Base-by-base conservation (phyloP, 1,140 invertebrate genomes). In the Galleria mellonella region DNA sequence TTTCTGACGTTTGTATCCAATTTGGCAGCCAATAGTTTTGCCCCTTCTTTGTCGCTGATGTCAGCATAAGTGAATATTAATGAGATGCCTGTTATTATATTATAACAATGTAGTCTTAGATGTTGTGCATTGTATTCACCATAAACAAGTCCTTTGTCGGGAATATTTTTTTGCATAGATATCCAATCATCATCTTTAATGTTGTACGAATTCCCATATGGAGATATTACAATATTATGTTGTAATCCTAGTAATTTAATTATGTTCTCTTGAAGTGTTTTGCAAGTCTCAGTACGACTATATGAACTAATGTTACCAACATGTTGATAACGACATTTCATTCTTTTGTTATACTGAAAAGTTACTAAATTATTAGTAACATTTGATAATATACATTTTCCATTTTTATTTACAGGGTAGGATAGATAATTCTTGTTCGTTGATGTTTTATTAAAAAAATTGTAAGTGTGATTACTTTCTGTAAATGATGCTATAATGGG, bases 301-400 rank as follows among this genome's bases (percentile, higher is more conserved):
- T 51, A 43, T n/a, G 41, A 15, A 4, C 40, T 29, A 13, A 47
- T 47, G 10, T 33, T 40, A 29, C 51, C 32, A 29, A 37, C 23
- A 12, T 73, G 51, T 30, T 38, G 17, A 32, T 62, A 55, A 38
- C 67, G 43, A 38, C 81, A 84, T 40, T 74, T 77, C 0, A 47
- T 54, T 51, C 68, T 68, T 42, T 64, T 71, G 38, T 77, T 84
- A 4, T 47, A 10, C 12, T 74, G 69, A 61, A 84, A 84, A n/a
- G 51, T 38, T 17, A 72, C 17, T 27, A 59, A 38, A 33, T 71
- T 65, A 12, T 66, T 49, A n/a, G 47, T 56, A n/a, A 42, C 37
- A 32, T 64, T 64, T 10, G 57, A 53, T 9, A 52, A 44, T 9
- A 62, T 32, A 51, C 81, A 84, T 9, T 49, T 8, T 28, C 81